A percentile compares a stretch with the other conserved stretches of the same genome.
Conservation (phyloP, 2,888 invertebrate genomes). For the Timema podura region DNA sequence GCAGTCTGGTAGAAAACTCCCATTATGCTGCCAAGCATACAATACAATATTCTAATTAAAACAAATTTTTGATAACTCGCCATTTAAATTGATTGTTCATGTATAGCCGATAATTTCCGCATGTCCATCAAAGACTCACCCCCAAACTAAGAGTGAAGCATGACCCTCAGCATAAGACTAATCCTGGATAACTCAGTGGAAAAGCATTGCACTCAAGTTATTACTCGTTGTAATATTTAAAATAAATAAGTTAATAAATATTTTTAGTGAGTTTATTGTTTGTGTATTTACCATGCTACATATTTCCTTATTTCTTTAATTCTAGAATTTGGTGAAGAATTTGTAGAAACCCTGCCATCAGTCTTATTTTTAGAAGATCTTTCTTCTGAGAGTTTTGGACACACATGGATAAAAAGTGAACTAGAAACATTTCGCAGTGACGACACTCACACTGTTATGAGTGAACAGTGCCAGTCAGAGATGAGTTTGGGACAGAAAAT, state of each 20-base stretch:
- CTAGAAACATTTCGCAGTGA: constrained; percentile 23
- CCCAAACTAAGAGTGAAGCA: too few relatives aligned
- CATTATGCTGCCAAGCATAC: too few relatives aligned
- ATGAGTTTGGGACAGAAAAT: constrained; percentile 27
- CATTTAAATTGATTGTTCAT: too few relatives aligned
- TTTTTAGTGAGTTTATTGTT: background rate
- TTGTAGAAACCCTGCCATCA: constrained; percentile 23
- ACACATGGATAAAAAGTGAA: constrained; percentile 25
- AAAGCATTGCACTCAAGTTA: too few relatives aligned
- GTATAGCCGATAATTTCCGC: too few relatives aligned
- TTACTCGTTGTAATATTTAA: background rate
- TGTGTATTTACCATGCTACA: background rate
- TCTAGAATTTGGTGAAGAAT: constrained; percentile 14
- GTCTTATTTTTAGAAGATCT: constrained; percentile 17
- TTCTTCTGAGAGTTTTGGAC: constrained; percentile 18
- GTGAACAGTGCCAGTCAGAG: constrained; percentile 21
- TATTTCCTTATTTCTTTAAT: background rate
- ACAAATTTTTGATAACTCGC: too few relatives aligned
- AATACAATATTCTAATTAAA: too few relatives aligned
- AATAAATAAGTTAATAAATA: background rate
- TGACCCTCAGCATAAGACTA: too few relatives aligned
- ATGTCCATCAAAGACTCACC: too few relatives aligned
- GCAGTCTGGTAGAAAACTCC: too few relatives aligned
- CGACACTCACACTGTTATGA: too few relatives aligned
- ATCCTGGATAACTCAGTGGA: too few relatives aligned